phyloP scores from a whole-genome alignment of 64 coral and sea anemone genomes.

The Orbicella faveolata region DNA sequence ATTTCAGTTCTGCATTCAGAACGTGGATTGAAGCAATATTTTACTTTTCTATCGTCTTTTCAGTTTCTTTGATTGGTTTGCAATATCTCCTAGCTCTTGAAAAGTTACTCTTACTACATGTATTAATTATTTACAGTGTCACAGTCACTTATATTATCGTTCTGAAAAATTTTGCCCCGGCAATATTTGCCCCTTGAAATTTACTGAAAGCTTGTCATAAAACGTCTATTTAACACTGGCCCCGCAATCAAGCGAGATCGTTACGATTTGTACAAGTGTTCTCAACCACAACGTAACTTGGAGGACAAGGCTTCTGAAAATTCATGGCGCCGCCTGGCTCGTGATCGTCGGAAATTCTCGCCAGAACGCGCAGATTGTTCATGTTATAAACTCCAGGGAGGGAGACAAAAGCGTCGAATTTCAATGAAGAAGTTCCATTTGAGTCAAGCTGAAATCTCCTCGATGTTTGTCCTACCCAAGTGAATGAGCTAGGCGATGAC shows the following conservation, averaged over 20 bases:
- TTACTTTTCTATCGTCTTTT: not conserved
- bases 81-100: not conserved
- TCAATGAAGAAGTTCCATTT: constrained; percentile 27
- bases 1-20: not conserved
- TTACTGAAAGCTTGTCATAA: not conserved
- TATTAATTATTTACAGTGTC: constrained; percentile 2
- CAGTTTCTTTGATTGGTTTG: not conserved
- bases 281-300: constrained; percentile 54
- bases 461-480: constrained; percentile 69
- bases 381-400: constrained; percentile 73
- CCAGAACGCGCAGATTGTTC: constrained; percentile 68
- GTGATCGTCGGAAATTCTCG: constrained; percentile 14
- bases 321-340: constrained; percentile 42
- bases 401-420: constrained; percentile 54
- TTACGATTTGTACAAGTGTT: constrained; percentile 12
- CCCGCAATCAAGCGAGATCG: not conserved
- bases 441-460: constrained; percentile 39
- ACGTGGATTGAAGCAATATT: not conserved
- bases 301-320: constrained; percentile 66
- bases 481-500: constrained; percentile 25
- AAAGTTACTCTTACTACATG: not conserved
- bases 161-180: not conserved
- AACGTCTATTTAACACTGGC: not conserved
- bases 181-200: not conserved
- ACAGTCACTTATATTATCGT: not conserved